Evolutionary conservation across 2,797 vertebrate species (phyloP).

Genomic region (Coregonus ussuriensis): DNA sequence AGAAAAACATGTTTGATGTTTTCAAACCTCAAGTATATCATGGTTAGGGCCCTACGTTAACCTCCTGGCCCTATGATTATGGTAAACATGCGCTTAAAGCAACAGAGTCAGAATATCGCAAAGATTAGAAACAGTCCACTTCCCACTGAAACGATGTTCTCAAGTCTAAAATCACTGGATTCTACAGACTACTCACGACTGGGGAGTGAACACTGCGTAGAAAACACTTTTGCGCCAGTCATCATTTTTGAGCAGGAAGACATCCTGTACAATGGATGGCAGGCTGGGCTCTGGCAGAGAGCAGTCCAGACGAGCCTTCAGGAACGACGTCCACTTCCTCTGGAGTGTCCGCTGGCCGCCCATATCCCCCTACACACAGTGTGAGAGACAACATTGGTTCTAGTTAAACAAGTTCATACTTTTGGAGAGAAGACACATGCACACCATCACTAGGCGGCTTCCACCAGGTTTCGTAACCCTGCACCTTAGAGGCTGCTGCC

Average conservation of each 20-base stretch:
- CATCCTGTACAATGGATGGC: conserved; percentile 79
- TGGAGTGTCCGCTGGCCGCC: conserved; percentile 77
- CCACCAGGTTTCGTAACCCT: too few species aligned
- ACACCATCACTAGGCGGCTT: background rate
- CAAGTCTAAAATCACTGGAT: background rate
- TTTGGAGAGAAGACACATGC: background rate
- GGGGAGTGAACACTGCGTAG: conserved; percentile 79
- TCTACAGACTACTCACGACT: conserved; percentile 67
- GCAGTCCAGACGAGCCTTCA: conserved; percentile 80
- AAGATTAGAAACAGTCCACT: background rate
- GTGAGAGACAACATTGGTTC: background rate
- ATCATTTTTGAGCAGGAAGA: conserved; percentile 76
- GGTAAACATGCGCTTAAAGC: background rate
- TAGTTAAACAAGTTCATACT: background rate
- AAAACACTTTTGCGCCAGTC: conserved; percentile 78
- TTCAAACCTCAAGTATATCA: background rate
- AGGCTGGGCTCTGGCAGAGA: conserved; percentile 73
- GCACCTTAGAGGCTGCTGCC: too few species aligned
- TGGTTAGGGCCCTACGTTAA: background rate
- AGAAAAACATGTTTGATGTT: background rate
- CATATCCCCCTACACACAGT: conserved; percentile 71
- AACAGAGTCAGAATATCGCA: background rate
- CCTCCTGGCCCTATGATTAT: background rate
- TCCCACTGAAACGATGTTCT: background rate
- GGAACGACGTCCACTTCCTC: conserved; percentile 80